phyloP scores from a whole-genome alignment of 2,113 vertebrate species.

The Hydrolagus affinis region DNA sequence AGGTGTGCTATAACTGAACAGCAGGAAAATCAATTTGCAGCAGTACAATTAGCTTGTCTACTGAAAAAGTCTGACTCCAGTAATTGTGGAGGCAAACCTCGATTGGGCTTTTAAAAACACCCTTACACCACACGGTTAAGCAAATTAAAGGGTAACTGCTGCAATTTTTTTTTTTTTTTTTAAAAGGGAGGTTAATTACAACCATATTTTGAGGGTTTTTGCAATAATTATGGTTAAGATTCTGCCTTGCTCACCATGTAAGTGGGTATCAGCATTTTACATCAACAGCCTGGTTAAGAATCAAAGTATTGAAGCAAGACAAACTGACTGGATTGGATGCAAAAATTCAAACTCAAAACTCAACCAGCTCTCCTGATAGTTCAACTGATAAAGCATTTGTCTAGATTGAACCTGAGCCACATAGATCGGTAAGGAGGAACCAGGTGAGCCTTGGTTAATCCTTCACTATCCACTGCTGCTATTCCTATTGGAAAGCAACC shows the following conservation, averaged over 20 bases:
- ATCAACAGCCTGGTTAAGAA: background rate
- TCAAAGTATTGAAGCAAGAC: background rate
- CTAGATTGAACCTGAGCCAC: background rate
- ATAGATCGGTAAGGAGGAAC: background rate
- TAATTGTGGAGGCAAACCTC: slow-evolving; percentile 16
- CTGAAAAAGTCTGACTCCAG: background rate
- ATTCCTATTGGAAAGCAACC: background rate
- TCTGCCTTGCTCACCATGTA: background rate
- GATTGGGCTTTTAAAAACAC: background rate
- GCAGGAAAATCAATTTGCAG: background rate
- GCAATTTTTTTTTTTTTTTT: background rate
- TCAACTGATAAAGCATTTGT: background rate
- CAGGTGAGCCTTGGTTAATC: background rate
- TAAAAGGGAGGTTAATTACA: background rate
- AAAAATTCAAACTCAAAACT: background rate
- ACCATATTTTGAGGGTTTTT: background rate
- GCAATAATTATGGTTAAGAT: background rate
- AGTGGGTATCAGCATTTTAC: background rate
- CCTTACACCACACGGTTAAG: background rate
- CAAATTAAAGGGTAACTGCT: background rate
- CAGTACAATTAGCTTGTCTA: background rate
- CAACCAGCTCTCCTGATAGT: background rate
- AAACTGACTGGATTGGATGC: background rate
- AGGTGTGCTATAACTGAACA: background rate
- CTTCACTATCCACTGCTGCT: background rate